Percentiles rank a stretch among this genome's conserved stretches.
phyloP scores from a whole-genome alignment of 2,797 vertebrate genomes.

The Odontamblyopus lacepedii region DNA sequence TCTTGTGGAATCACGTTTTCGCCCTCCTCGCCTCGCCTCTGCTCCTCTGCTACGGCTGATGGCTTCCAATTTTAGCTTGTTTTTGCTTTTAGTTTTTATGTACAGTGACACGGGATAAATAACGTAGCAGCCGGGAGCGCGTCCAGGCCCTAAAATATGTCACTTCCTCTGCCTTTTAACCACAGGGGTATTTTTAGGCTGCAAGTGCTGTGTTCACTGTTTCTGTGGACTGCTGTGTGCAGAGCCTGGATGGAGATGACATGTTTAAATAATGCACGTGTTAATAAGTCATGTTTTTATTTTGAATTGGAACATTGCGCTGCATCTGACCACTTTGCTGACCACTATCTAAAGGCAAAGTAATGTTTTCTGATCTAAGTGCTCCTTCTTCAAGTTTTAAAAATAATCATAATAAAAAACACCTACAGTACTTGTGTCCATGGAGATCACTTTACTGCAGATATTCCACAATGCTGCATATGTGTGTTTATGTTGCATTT shows the following conservation, averaged over 20 bases:
- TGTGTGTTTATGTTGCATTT: neutral
- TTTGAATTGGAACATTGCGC: neutral
- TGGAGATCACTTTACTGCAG: too few species aligned
- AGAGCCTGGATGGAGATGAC: neutral
- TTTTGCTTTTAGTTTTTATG: slow-evolving; percentile 1
- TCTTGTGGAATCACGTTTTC: slow-evolving; percentile 61
- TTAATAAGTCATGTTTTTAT: neutral
- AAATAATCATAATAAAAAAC: too few species aligned
- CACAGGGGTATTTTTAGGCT: slow-evolving; percentile 11
- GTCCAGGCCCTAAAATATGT: neutral
- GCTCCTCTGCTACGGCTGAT: neutral
- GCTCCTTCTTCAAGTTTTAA: neutral
- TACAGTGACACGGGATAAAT: slow-evolving; percentile 12
- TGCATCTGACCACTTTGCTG: neutral
- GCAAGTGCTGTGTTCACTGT: neutral
- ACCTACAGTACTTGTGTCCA: too few species aligned
- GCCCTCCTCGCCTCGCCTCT: neutral
- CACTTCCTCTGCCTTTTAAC: slow-evolving; percentile 8
- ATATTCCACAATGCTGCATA: neutral
- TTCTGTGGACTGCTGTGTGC: neutral
- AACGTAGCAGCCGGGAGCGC: neutral
- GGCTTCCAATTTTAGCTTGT: slow-evolving; percentile 8
- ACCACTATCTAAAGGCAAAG: neutral
- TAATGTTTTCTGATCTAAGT: neutral
- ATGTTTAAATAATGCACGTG: slow-evolving; percentile 2